phyloP scores from a whole-genome alignment of 1,140 invertebrate species.

The Tachypleus tridentatus region DNA sequence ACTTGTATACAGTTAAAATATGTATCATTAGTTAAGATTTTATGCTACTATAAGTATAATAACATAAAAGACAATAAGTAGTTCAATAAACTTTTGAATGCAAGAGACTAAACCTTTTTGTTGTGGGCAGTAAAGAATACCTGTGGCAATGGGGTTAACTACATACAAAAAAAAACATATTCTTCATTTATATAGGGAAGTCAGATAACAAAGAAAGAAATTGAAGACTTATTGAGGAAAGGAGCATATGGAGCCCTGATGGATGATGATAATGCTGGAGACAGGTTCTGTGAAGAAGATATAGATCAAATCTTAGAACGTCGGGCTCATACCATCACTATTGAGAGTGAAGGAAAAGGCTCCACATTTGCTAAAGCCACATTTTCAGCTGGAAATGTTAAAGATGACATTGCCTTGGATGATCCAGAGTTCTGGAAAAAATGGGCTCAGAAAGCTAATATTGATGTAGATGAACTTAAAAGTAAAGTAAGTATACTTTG shows the following conservation, averaged over 20 bases:
- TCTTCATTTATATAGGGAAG: too few relatives aligned
- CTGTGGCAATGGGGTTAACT: too few relatives aligned
- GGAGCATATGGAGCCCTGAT: slow-evolving; percentile 91
- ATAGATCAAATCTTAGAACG: slow-evolving; percentile 95
- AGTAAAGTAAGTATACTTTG: slow-evolving; percentile 34
- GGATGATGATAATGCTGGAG: slow-evolving; percentile 97
- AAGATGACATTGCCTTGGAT: slow-evolving; percentile 94
- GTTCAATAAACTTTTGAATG: too few relatives aligned
- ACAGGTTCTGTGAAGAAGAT: slow-evolving; percentile 99
- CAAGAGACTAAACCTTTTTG: too few relatives aligned
- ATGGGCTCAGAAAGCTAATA: slow-evolving; percentile 98
- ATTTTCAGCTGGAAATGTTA: slow-evolving; percentile 85
- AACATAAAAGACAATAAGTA: too few relatives aligned
- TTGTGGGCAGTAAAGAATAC: too few relatives aligned
- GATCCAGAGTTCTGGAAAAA: slow-evolving; percentile 99
- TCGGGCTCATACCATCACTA: slow-evolving; percentile 90
- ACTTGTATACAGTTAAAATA: too few relatives aligned
- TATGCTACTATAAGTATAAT: too few relatives aligned
- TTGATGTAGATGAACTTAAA: slow-evolving; percentile 81
- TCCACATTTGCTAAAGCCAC: slow-evolving; percentile 99
- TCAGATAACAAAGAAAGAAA: slow-evolving; percentile 78
- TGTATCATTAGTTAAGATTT: too few relatives aligned
- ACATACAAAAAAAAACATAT: too few relatives aligned
- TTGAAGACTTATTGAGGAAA: slow-evolving; percentile 96
- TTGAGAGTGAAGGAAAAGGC: slow-evolving; percentile 90